Percentiles rank a stretch among this genome's conserved stretches.
Conservation (phyloP, 2,888 invertebrate genomes). For the Mythimna albipuncta region DNA sequence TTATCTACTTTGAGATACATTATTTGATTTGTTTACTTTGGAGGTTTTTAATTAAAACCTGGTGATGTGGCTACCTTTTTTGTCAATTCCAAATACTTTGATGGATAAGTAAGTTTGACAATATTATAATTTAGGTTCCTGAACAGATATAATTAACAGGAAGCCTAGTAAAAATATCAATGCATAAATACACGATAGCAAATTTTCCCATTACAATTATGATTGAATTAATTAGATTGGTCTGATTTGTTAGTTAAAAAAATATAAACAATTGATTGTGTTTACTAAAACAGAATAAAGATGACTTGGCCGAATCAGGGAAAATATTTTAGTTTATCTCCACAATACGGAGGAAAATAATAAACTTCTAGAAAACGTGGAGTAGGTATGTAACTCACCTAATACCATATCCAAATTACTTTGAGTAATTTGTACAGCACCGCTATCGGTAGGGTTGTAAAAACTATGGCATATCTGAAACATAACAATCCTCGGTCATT, state of each 20-base stretch:
- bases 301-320: not conserved
- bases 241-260: not conserved
- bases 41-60: slow-evolving; percentile 13
- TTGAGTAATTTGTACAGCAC: slow-evolving; percentile 95
- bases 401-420: slow-evolving; percentile 96
- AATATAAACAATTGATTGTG: slow-evolving; percentile 13
- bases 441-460: slow-evolving; percentile 95
- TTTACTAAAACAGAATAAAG: slow-evolving; percentile 19
- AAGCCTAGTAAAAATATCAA: not conserved
- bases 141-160: not conserved
- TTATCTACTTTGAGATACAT: slow-evolving; percentile 4
- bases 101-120: not conserved
- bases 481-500: slow-evolving; percentile 77
- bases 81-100: not conserved
- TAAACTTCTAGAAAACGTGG: slow-evolving; percentile 59
- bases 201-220: slow-evolving; percentile 4
- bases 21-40: slow-evolving; percentile 22
- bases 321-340: slow-evolving; percentile 6
- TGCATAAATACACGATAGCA: not conserved
- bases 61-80: slow-evolving; percentile 47
- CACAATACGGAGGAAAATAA: slow-evolving; percentile 3
- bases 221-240: not conserved
- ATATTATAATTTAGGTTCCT: not conserved
- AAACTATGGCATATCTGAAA: slow-evolving; percentile 90
- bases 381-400: slow-evolving; percentile 90